A percentile compares a stretch with the other conserved stretches of the same genome.
phyloP scores from a whole-genome alignment of 2,113 vertebrate species.

The Mastomys coucha region DNA sequence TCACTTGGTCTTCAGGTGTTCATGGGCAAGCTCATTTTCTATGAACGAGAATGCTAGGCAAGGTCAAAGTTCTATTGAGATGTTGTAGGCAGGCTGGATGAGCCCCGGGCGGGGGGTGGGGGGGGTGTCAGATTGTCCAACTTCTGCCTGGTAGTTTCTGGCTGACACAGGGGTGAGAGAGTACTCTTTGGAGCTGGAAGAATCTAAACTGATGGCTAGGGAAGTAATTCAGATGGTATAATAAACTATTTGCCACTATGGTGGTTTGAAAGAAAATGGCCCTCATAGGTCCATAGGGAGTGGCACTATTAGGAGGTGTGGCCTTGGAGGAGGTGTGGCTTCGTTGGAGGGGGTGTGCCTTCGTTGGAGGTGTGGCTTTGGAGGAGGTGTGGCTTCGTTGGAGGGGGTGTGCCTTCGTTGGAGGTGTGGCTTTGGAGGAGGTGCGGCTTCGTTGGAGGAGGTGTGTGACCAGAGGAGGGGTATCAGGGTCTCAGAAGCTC shows the following conservation, averaged over 20 bases:
- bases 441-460: not conserved
- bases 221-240: not conserved
- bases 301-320: not conserved
- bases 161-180: fast-evolving
- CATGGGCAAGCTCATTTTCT: not conserved
- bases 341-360: not conserved
- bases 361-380: not conserved
- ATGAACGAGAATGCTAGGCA: not conserved
- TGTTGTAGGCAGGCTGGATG: not conserved
- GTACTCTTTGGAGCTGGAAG: not conserved
- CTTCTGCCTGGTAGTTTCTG: not conserved
- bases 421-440: not conserved
- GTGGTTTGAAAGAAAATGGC: not conserved
- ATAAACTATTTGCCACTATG: not conserved
- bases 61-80: not conserved
- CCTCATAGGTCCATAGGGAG: not conserved
- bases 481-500: not conserved
- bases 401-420: no score
- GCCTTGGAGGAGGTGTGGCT: not conserved
- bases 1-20: not conserved
- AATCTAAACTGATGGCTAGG: not conserved
- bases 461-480: not conserved
- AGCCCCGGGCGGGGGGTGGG: no score
- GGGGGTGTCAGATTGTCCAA: not conserved
- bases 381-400: not conserved